Conservation (phyloP, 2,113 vertebrate species). For the Tringa solitaria region DNA sequence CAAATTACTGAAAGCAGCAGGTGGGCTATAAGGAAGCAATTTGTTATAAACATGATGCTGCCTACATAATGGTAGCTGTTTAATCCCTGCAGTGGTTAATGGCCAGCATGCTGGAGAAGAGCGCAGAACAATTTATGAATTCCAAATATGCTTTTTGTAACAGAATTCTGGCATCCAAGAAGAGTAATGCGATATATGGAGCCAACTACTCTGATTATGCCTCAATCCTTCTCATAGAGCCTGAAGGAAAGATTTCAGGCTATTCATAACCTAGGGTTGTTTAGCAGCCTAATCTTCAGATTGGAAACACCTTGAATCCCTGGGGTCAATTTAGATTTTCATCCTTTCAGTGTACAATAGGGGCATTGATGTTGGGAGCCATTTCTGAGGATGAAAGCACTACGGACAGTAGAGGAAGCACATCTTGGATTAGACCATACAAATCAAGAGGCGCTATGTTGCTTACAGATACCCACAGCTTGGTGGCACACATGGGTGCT, state of each 20-base stretch:
- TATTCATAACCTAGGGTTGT: background rate
- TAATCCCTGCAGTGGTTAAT: background rate
- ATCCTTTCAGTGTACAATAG: background rate
- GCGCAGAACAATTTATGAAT: background rate
- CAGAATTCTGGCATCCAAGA: background rate
- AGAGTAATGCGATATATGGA: background rate
- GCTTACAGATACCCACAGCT: background rate
- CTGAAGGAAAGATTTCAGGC: background rate
- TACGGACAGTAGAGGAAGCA: background rate
- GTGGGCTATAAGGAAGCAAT: slow-evolving; percentile 43
- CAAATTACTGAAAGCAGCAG: slow-evolving; percentile 46
- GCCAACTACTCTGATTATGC: background rate
- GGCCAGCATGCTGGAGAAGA: background rate
- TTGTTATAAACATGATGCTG: slow-evolving; percentile 21
- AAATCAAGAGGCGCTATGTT: background rate
- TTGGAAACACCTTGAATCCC: slow-evolving; percentile 10
- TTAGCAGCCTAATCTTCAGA: background rate
- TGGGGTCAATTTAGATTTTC: background rate
- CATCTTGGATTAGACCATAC: background rate
- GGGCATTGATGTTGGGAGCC: background rate
- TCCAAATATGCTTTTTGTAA: background rate
- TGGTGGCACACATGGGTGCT: background rate
- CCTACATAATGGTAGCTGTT: slow-evolving; percentile 8
- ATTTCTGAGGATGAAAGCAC: background rate
- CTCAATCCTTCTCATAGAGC: background rate